phyloP scores from a whole-genome alignment of 2,113 vertebrate genomes.

The Apteryx mantelli region DNA sequence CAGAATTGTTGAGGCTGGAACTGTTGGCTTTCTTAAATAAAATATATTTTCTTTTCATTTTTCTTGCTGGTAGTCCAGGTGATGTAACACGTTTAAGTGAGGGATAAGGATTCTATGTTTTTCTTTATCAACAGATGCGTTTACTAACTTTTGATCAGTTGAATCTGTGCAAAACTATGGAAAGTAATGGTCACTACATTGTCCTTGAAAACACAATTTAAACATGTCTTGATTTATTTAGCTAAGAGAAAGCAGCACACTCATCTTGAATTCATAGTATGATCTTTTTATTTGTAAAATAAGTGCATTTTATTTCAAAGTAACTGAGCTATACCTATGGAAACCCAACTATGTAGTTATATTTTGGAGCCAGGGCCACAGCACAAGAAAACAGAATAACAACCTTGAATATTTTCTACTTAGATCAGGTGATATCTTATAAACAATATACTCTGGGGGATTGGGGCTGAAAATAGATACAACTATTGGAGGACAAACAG shows the following conservation, averaged over 20 bases:
- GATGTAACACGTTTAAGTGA: not conserved
- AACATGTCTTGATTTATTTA: not conserved
- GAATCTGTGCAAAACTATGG: not conserved
- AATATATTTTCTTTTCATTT: not conserved
- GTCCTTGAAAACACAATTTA: not conserved
- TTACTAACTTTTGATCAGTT: not conserved
- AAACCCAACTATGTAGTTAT: not conserved
- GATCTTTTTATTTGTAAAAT: not conserved
- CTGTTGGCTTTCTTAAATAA: not conserved
- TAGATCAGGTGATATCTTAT: not conserved
- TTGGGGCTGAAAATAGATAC: not conserved
- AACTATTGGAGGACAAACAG: not conserved
- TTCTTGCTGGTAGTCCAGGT: not conserved
- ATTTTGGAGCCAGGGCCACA: not conserved
- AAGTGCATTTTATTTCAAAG: not conserved
- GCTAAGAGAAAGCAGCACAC: not conserved
- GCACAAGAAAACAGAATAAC: not conserved
- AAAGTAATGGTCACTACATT: not conserved
- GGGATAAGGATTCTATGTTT: not conserved
- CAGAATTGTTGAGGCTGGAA: not conserved
- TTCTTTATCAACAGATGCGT: not conserved
- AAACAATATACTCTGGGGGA: not conserved
- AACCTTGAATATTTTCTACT: not conserved
- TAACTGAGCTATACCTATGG: not conserved
- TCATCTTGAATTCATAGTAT: not conserved